phyloP scores from a whole-genome alignment of 2,113 vertebrate species.

The Chaenocephalus aceratus region DNA sequence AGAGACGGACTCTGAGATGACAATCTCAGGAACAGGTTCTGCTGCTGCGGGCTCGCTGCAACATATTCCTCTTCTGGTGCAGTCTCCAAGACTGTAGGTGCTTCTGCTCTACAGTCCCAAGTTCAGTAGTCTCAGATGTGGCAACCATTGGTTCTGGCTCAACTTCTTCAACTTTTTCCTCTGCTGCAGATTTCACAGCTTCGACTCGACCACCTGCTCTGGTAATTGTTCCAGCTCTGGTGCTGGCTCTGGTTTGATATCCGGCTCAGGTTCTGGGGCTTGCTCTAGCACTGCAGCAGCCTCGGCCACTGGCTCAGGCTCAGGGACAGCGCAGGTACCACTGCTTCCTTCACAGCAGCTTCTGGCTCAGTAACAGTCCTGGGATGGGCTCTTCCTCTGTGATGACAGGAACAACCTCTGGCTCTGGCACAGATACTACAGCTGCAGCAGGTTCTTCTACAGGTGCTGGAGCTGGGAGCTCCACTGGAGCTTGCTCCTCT shows the following conservation, averaged over 20 bases:
- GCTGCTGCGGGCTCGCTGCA: conserved; percentile 45
- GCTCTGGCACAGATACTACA: conserved; percentile 37
- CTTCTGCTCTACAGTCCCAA: conserved; percentile 30
- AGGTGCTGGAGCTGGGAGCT: conserved; percentile 1
- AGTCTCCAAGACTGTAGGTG: conserved; percentile 15
- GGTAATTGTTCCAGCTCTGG: conserved; percentile 19
- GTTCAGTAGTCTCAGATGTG: conserved; percentile 34
- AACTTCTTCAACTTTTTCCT: conserved; percentile 44
- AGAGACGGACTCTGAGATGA: conserved; percentile 77
- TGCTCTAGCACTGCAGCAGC: conserved; percentile 2
- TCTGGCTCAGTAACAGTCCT: conserved; percentile 61
- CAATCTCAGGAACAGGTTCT: conserved; percentile 75
- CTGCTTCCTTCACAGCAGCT: conserved; percentile 53
- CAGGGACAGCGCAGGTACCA: conserved; percentile 28
- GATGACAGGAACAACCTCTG: conserved; percentile 13
- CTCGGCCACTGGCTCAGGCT: conserved; percentile 40
- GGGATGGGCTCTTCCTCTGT: conserved; percentile 32
- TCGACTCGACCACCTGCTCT: conserved; percentile 27
- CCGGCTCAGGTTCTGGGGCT: conserved; percentile 6
- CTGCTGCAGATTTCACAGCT: conserved; percentile 17
- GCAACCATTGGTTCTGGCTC: conserved; percentile 38
- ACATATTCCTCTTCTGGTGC: conserved; percentile 43
- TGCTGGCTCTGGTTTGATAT: conserved; percentile 29
- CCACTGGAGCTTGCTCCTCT: background rate
- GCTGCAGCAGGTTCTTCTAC: conserved; percentile 41